Evolutionary conservation across 2,113 vertebrate species (phyloP).

Genomic region (Diphyllodes magnificus): DNA sequence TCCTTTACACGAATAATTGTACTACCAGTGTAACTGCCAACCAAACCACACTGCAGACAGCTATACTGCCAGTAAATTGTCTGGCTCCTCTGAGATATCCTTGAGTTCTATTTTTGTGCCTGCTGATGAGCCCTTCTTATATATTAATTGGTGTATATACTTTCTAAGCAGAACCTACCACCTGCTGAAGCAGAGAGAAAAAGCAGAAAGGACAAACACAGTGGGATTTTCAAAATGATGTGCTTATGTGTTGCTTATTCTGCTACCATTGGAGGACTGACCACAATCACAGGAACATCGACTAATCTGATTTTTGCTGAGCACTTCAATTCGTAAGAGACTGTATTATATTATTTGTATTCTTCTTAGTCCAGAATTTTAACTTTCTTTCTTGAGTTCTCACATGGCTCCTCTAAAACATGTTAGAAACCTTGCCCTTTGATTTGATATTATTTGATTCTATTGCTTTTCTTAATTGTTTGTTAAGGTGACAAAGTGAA

Average conservation of each 20-base stretch:
- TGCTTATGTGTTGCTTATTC: conserved; percentile 86
- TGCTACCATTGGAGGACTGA: conserved; percentile 87
- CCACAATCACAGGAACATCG: conserved; percentile 89
- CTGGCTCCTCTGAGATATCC: not conserved
- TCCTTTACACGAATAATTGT: not conserved
- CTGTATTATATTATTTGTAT: not conserved
- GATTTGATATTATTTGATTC: not conserved
- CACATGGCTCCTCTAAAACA: not conserved
- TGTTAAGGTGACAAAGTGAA: not conserved
- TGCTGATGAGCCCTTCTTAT: not conserved
- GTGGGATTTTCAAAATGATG: conserved; percentile 86
- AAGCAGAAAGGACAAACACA: conserved; percentile 68
- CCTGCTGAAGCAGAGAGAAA: conserved; percentile 10
- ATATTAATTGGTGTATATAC: not conserved
- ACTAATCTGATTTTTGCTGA: conserved; percentile 91
- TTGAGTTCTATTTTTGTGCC: not conserved
- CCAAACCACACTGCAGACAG: not conserved
- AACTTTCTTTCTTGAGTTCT: not conserved
- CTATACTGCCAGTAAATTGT: not conserved
- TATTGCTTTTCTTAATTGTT: not conserved
- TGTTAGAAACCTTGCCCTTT: not conserved
- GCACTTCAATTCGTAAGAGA: conserved; percentile 84
- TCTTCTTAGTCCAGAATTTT: not conserved
- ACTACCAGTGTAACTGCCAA: not conserved
- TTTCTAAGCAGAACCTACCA: conserved; percentile 55